These are phyloP conservation scores for Smithornis capensis DNA, from an alignment of 2,113 vertebrate genomes.

Conservation along the genomic window DNA sequence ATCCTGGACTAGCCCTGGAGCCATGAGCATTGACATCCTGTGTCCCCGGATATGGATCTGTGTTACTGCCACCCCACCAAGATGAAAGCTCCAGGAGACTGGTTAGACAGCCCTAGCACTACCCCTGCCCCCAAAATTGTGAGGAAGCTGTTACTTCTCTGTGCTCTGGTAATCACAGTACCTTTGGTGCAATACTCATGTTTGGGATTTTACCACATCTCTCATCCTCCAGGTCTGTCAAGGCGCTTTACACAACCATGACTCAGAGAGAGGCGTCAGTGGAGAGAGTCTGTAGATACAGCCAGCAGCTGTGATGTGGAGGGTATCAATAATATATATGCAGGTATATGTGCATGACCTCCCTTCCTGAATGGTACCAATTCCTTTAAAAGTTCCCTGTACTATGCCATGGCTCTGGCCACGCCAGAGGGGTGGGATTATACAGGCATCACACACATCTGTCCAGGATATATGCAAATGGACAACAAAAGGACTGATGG, in stretches of 20 bases:
- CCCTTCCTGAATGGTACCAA: background rate
- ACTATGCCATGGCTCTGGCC: background rate
- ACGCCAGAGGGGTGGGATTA: background rate
- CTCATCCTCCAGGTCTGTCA: constrained; percentile 34
- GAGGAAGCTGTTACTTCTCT: background rate
- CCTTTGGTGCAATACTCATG: constrained; percentile 20
- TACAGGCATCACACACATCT: background rate
- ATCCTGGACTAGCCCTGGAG: background rate
- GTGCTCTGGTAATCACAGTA: background rate
- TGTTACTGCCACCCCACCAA: accelerated
- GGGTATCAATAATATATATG: constrained; percentile 6
- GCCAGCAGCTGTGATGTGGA: constrained; percentile 11
- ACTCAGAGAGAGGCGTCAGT: constrained; percentile 30
- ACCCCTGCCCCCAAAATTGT: accelerated
- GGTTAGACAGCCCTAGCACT: background rate
- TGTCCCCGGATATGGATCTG: background rate
- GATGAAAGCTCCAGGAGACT: background rate
- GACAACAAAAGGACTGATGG: background rate
- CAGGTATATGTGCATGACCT: background rate
- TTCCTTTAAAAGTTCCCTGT: background rate
- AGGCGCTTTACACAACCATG: background rate
- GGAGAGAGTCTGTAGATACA: background rate
- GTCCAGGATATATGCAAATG: accelerated
- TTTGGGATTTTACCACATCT: constrained; percentile 38
- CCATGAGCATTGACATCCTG: accelerated